A percentile compares a stretch with the other conserved stretches of the same genome.
phyloP scores from a whole-genome alignment of 2,113 vertebrate species.

The Halichoeres trimaculatus region DNA sequence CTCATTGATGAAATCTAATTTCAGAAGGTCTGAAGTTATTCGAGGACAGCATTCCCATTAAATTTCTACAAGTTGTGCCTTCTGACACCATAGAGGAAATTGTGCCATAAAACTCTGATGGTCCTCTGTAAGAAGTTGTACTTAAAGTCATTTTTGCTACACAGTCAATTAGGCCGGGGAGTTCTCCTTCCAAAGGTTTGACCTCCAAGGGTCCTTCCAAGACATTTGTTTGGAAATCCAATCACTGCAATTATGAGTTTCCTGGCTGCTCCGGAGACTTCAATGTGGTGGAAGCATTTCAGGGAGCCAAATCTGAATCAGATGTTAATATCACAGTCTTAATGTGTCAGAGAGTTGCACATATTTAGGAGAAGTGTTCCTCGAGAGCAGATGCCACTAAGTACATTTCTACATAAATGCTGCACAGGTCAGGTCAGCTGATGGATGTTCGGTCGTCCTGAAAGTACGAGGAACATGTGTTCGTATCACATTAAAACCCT shows the following conservation, averaged over 20 bases:
- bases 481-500: constrained; percentile 9
- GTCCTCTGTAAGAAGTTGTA: constrained; percentile 39
- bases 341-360: constrained; percentile 1
- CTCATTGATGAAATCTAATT: constrained; percentile 42
- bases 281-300: not conserved
- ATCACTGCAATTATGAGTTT: constrained; percentile 32
- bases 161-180: constrained; percentile 49
- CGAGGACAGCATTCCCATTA: constrained; percentile 60
- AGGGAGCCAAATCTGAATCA: constrained; percentile 11
- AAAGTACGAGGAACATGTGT: not conserved
- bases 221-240: constrained; percentile 40
- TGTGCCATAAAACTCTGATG: constrained; percentile 61
- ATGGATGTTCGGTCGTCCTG: not conserved
- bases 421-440: not conserved
- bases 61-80: constrained; percentile 41
- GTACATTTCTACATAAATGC: not conserved
- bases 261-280: not conserved
- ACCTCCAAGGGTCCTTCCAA: constrained; percentile 51
- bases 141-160: constrained; percentile 46
- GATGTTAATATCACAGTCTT: not conserved
- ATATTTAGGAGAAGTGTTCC: not conserved
- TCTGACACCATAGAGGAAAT: constrained; percentile 60
- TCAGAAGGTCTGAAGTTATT: constrained; percentile 47
- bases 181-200: constrained; percentile 28
- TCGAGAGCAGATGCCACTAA: not conserved